Evolutionary conservation across 1,140 invertebrate species (phyloP), one percentile per base, ranked within the genome.

Genomic region (Maconellicoccus hirsutus): DNA sequence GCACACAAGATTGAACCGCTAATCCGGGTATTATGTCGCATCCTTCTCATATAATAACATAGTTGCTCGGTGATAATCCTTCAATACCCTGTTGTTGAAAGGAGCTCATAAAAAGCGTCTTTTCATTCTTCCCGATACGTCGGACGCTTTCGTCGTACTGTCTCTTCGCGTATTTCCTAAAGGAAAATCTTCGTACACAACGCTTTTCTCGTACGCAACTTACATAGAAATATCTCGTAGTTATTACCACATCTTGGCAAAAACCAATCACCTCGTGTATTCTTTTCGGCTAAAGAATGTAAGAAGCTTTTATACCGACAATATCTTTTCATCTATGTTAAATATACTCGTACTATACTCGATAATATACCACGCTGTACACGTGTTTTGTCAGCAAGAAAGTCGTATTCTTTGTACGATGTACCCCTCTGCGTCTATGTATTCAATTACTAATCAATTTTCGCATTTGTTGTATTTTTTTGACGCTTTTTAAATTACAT

Each of bases 11-110:
- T 66, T 66, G 61, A 66, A 25, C 25, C 61, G 61, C 61, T 66
- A 66, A 66, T 66, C 61, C 61, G 2, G 61, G 61, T 26, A 66
- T 66, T 66, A 66, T 66, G 61, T 66, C 61, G 61, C 61, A 25
- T 66, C 25, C 25, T 66, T 26, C 61, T 66, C 25, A 52, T 52
- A 52, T 52, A 52, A 52, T 52, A 52, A 52, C 42, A 52, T 16
- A 52, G 42, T 52, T 52, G 12, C 12, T 16, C 42, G 42, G 42
- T 52, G 42, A 52, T 52, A 52, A 52, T 52, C 42, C 42, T 52
- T 52, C 42, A 52, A 52, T 52, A 52, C 42, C 42, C 42, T 33
- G 42, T 52, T 52, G 42, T 52, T 19, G 42, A 52, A 16, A 19
- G 42, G n/a, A 52, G 42, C 42, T 52, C 42, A 52, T 52, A 52